Percentiles rank a stretch among this genome's conserved stretches.
These are phyloP conservation scores for Chionomys nivalis DNA, from an alignment of 2,113 vertebrate genomes.

Conservation along the genomic window DNA sequence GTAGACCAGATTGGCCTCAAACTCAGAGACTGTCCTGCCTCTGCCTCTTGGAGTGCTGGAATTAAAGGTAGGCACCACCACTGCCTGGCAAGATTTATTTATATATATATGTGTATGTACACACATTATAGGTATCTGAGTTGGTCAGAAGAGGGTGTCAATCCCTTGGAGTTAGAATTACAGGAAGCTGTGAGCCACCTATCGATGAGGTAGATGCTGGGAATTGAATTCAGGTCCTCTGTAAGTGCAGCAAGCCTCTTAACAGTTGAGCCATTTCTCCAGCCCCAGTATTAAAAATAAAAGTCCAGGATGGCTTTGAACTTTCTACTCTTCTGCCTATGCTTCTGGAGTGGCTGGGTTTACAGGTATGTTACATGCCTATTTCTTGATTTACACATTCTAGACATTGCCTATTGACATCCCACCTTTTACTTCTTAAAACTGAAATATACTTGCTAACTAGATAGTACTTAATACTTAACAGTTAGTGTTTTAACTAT, in stretches of 20 bases:
- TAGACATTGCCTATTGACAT: constrained; percentile 44
- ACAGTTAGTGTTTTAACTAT: background rate
- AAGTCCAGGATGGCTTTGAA: background rate
- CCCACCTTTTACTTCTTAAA: constrained; percentile 7
- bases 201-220: background rate
- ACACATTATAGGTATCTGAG: background rate
- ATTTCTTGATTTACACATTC: constrained; percentile 21
- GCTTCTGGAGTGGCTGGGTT: background rate
- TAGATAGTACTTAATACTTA: constrained; percentile 9
- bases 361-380: background rate
- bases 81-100: background rate
- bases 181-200: background rate
- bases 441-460: constrained; percentile 36
- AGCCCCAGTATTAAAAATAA: background rate
- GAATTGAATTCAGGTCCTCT: background rate
- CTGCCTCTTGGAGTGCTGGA: background rate
- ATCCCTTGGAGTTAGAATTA: background rate
- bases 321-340: background rate
- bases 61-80: background rate
- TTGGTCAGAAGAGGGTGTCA: background rate
- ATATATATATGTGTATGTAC: background rate
- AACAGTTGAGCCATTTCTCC: background rate
- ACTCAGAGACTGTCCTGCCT: background rate
- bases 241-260: background rate
- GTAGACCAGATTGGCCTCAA: background rate